Conservation (phyloP, 1,140 invertebrate species). For the Brachionus rotundiformis region DNA sequence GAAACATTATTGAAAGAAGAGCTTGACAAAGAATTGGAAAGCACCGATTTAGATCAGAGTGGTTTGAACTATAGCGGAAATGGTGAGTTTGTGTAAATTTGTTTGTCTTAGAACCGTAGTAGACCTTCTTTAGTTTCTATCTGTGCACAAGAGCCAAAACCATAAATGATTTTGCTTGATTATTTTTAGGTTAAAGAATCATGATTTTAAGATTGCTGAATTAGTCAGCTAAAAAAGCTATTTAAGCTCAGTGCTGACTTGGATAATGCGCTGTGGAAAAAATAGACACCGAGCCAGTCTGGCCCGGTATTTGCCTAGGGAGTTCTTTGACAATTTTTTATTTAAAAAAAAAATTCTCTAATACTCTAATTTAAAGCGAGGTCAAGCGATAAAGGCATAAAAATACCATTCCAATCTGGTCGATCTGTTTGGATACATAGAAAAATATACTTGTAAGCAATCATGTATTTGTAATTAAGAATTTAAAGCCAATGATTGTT, state of each 20-base stretch:
- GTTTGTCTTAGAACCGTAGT: background rate
- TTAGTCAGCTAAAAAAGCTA: background rate
- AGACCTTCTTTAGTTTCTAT: slow-evolving; percentile 16
- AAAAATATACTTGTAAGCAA: slow-evolving; percentile 48
- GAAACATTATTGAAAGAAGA: slow-evolving; percentile 49
- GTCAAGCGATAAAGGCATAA: slow-evolving; percentile 33
- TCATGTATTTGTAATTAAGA: background rate
- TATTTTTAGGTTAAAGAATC: background rate
- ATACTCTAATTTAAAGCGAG: slow-evolving; percentile 42
- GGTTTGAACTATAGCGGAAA: slow-evolving; percentile 23
- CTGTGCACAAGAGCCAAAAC: background rate
- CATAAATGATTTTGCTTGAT: slow-evolving; percentile 33
- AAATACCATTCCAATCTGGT: slow-evolving; percentile 39
- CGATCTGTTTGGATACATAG: slow-evolving; percentile 47
- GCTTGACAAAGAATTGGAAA: slow-evolving; percentile 42
- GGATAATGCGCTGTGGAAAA: background rate
- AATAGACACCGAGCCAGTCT: background rate
- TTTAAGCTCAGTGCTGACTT: background rate
- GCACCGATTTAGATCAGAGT: slow-evolving; percentile 29
- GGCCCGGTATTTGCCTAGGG: background rate
- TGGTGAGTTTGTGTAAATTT: background rate
- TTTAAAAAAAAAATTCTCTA: background rate
- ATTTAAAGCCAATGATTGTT: background rate
- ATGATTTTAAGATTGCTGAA: background rate
- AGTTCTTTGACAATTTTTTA: background rate